These are phyloP conservation scores for Heterodera filipjevi DNA, from an alignment of 2,888 invertebrate genomes.

Conservation along the genomic window DNA sequence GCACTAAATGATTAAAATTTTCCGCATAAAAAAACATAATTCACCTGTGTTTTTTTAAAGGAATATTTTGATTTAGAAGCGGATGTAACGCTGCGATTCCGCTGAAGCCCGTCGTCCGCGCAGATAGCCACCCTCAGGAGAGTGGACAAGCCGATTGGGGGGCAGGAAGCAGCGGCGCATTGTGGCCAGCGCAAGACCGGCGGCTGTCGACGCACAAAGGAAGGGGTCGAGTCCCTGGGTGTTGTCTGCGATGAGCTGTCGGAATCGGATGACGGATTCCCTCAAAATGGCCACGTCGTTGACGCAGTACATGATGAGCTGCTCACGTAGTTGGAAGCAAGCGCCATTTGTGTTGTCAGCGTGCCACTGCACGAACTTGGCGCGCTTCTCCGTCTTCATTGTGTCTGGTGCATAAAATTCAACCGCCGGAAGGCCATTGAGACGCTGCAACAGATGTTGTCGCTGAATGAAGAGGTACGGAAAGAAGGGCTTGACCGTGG, in stretches of 20 bases:
- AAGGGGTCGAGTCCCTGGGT: conserved; percentile 19
- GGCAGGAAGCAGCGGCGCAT: conserved; percentile 21
- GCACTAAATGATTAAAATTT: too few relatives aligned
- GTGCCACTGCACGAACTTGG: not conserved
- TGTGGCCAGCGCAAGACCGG: conserved; percentile 17
- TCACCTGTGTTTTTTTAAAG: too few relatives aligned
- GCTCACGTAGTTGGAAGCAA: not conserved
- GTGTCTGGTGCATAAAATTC: not conserved
- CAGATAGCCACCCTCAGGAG: conserved; percentile 22
- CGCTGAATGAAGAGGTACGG: conserved; percentile 21
- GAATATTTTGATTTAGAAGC: too few relatives aligned
- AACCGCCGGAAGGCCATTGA: not conserved
- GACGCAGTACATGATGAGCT: not conserved
- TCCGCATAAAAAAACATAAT: too few relatives aligned
- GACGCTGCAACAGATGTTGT: conserved; percentile 1
- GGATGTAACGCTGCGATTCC: conserved; percentile 24
- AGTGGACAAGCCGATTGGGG: conserved; percentile 6
- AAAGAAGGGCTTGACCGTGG: conserved; percentile 16
- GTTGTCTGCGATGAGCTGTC: not conserved
- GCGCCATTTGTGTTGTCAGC: not conserved
- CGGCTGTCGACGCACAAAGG: conserved; percentile 17
- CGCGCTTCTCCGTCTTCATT: not conserved
- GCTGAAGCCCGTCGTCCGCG: conserved; percentile 24
- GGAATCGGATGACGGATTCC: conserved; percentile 20
- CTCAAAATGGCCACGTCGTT: conserved; percentile 33